Base-by-base conservation (phyloP, 1,140 invertebrate genomes). In the Bombus fervidus region DNA sequence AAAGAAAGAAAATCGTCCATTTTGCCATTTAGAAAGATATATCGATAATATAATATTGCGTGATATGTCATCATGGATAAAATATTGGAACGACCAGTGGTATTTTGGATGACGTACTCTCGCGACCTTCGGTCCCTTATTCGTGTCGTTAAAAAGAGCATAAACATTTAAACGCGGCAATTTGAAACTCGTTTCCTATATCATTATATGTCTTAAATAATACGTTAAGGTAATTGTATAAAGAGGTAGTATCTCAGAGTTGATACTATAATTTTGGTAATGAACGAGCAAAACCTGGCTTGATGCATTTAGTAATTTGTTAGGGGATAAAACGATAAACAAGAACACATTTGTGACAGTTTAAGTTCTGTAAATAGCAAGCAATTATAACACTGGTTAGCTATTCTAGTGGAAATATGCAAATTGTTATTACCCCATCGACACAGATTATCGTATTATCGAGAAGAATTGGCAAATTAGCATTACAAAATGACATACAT, bases 401-500 rank as follows among this genome's bases (percentile, higher is more conserved):
- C 13, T 18, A 80, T 53, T 80, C 53, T 47, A 69, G 34, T 47
- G n/a, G 43, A 37, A 69, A 68, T 71, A 53, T 53, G 64, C 43
- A 62, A 80, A 39, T 69, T 22, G 25, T 80, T 68, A 76, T 59
- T 76, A 59, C n/a, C 18, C 75, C 1, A 8, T 31, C 59, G 25
- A 66, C 39, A 8, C 31, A 34, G 37, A 66, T 78, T 64, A 78
- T 64, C 57, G 59, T 80, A 72, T 83, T 71, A 83, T 68, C 87
- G 62, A 62, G 66, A 43, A 74, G 68, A 47, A 39, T 71, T 64
- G 59, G 64, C 74, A 74, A 86, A 66, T 68, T 69, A 37, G n/a
- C 31, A 39, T 43, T 10, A 68, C 13, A 41, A 12, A 53, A 2
- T 2, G 34, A 77, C 28, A 76, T 37, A 74, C 8, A 28, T 8